Base-by-base conservation (phyloP, 2,113 vertebrate genomes). In the Heterotilapia buettikoferi region DNA sequence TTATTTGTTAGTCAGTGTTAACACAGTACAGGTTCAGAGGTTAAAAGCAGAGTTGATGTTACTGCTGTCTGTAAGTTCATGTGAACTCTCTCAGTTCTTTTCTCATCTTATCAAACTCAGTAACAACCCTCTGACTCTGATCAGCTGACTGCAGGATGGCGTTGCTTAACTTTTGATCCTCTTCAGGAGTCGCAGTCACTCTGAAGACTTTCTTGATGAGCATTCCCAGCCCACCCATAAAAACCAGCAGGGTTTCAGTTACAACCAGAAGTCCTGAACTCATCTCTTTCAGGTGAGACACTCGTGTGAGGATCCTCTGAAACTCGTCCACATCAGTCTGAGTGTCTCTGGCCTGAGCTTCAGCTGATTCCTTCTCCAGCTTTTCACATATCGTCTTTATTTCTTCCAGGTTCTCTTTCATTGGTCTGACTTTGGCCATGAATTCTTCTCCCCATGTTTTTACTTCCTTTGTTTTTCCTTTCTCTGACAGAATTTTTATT, bases 391-490 rank as follows among this genome's bases (percentile, higher is more conserved):
- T 56, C 1, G 2, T 24, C 21, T 56, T 56, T 26, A 56, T 56
- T 0, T 56, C 11, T 0, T 56, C 53, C 53, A 56, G 11, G 53
- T 56, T 56, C 21, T 56, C 0, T 7, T 12, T 56, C 21, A 24
- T 0, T 56, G 53, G 53, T 56, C 53, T 56, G 53, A 56, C 53
- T 56, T 24, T 56, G 53, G 21, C 53, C 53, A 56, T 0, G 53
- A 56, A 56, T 56, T 56, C 53, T 56, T 56, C 11, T 56, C 53
- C 53, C 1, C 0, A 56, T 0, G 0, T 59, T 59, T 59, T 0
- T 59, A 61, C 57, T 61, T 61, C 0, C 0, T 61, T 61, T 18
- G 26, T 14, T 18, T 31, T 18, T 0, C 0, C 14, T 31, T 31
- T 0, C 0, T 61, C 57, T 18, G 57, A 61, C 13, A 31, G 26